A percentile compares a stretch with the other conserved stretches of the same genome.
Evolutionary conservation across 2,888 invertebrate genomes (phyloP).

Genomic region (Isotomurus palustris): DNA sequence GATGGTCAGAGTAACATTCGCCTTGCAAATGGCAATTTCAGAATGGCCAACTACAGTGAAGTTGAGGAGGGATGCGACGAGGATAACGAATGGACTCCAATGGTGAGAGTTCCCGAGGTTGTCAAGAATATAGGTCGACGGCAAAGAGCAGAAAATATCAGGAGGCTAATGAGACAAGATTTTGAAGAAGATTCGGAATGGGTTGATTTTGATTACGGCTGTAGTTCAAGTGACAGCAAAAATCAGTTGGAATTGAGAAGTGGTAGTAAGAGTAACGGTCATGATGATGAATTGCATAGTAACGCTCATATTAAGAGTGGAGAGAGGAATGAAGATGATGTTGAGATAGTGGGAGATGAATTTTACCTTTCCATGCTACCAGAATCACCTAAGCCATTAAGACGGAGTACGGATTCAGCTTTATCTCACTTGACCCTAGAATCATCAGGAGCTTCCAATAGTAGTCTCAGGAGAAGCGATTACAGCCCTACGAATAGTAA

Average conservation of each 20-base stretch:
- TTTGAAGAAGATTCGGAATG: conserved; percentile 32
- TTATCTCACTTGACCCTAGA: conserved; percentile 40
- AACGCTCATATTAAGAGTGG: conserved; percentile 1
- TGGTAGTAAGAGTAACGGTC: no score
- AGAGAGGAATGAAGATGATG: conserved; percentile 21
- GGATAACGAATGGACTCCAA: conserved; percentile 36
- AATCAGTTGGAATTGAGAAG: neutral
- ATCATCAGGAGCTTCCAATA: conserved; percentile 19
- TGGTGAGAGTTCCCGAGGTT: conserved; percentile 29
- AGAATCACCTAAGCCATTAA: conserved; percentile 38
- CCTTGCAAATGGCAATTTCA: no score
- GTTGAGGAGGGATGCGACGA: no score
- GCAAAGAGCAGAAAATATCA: conserved; percentile 42
- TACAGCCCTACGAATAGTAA: conserved; percentile 29
- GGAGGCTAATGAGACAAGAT: conserved; percentile 38
- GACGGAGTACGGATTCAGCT: conserved; percentile 38
- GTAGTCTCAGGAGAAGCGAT: conserved; percentile 30
- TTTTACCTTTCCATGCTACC: conserved; percentile 42
- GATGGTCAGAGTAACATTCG: no score
- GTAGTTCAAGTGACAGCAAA: neutral
- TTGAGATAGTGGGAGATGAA: conserved; percentile 39
- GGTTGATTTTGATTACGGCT: neutral
- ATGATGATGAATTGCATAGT: conserved; percentile 14
- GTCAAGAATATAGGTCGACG: conserved; percentile 34
- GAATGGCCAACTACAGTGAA: no score